Conservation (phyloP, 92 coral and sea anemone genomes). For the Meandrina meandrites region DNA sequence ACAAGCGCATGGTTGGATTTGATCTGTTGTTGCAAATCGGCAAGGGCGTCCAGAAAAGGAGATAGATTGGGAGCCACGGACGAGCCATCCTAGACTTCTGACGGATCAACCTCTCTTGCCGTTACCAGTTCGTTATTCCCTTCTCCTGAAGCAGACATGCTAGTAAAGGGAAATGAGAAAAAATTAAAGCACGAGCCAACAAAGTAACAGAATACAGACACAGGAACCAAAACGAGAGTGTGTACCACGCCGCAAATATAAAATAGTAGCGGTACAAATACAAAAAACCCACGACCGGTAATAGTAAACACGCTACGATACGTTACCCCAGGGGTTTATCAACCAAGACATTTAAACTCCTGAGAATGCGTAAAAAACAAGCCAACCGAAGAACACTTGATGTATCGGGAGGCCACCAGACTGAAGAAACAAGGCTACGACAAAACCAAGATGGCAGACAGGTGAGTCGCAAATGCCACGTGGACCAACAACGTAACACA, state of each 20-base stretch:
- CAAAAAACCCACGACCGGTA: conserved; percentile 1
- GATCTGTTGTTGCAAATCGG: neutral
- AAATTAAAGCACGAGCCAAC: neutral
- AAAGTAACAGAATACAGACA: too few species aligned
- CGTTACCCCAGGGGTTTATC: too few species aligned
- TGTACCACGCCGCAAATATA: neutral
- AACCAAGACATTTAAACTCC: neutral
- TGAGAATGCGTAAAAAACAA: neutral
- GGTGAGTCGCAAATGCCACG: neutral
- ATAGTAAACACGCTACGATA: neutral
- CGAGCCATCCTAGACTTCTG: too few species aligned
- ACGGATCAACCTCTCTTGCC: too few species aligned
- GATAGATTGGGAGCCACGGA: neutral
- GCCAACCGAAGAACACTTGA: neutral
- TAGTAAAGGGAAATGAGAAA: too few species aligned
- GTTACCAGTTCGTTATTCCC: too few species aligned
- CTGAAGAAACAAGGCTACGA: neutral
- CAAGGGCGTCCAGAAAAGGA: neutral
- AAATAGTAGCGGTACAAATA: neutral
- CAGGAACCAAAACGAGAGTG: too few species aligned
- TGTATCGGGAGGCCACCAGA: conserved; percentile 5
- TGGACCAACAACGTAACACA: neutral
- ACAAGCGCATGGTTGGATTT: neutral
- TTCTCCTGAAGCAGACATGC: too few species aligned
- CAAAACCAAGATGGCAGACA: conserved; percentile 1